Evolutionary conservation across 2,113 vertebrate genomes (phyloP).

Genomic region (Catharus bicknelli): DNA sequence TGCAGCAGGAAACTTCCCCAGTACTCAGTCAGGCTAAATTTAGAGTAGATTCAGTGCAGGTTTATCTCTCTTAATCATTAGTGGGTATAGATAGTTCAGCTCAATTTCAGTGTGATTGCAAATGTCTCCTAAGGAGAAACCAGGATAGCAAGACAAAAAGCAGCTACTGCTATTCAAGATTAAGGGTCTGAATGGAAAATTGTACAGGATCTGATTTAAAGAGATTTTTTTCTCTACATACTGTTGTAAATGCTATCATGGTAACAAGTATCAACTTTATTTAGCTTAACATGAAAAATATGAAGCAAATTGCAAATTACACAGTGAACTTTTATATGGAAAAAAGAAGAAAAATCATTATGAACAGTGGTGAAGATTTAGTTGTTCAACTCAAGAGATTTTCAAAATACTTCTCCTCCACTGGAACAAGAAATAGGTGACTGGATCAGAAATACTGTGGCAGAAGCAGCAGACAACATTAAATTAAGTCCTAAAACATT

Average conservation of each 20-base stretch:
- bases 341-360: background rate
- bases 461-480: background rate
- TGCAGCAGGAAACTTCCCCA: background rate
- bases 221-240: background rate
- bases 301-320: background rate
- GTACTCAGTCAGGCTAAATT: background rate
- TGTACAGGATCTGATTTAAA: background rate
- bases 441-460: background rate
- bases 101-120: background rate
- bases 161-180: background rate
- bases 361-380: background rate
- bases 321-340: background rate
- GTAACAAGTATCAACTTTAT: background rate
- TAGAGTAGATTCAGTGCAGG: background rate
- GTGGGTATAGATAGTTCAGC: background rate
- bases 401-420: background rate
- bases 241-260: background rate
- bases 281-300: background rate
- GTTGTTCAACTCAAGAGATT: background rate
- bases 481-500: background rate
- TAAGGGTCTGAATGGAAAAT: background rate
- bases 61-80: background rate
- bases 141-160: background rate
- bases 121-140: background rate
- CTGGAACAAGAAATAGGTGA: background rate